phyloP scores from a whole-genome alignment of 2,888 invertebrate species.

The Frankliniella fusca region DNA sequence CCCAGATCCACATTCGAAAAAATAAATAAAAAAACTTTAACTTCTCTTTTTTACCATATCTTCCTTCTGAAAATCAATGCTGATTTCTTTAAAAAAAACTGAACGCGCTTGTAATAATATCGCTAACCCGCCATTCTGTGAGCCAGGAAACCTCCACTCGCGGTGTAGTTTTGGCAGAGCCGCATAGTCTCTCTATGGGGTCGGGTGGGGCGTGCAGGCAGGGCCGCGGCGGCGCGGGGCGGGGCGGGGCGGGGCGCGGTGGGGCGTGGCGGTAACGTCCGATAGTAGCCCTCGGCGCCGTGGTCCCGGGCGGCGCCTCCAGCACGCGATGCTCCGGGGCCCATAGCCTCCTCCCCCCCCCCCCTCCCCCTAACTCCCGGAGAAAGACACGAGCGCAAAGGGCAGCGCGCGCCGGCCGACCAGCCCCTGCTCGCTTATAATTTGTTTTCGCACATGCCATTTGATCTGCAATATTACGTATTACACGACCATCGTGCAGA shows the following conservation, averaged over 20 bases:
- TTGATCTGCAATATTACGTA: background rate
- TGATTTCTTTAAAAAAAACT: too few species aligned
- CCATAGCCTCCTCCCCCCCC: too few species aligned
- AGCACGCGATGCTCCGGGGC: background rate
- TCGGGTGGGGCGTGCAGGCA: background rate
- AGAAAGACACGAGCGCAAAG: background rate
- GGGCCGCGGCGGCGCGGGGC: background rate
- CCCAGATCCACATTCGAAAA: too few species aligned
- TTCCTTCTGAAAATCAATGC: too few species aligned
- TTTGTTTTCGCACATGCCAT: slow-evolving; percentile 15
- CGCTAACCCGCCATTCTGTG: too few species aligned
- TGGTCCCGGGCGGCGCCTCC: slow-evolving; percentile 21
- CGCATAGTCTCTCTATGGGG: too few species aligned
- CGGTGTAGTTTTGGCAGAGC: too few species aligned
- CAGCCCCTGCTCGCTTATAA: background rate
- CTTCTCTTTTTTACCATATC: too few species aligned
- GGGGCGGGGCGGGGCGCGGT: background rate
- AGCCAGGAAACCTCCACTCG: too few species aligned
- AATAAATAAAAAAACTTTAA: too few species aligned
- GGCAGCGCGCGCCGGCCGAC: background rate
- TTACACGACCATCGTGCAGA: background rate
- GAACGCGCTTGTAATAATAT: too few species aligned
- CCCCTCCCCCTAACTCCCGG: too few species aligned
- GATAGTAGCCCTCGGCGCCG: background rate
- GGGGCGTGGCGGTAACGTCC: background rate